Evolutionary conservation across 2,113 vertebrate genomes (phyloP).

Genomic region (Bombycilla garrulus): DNA sequence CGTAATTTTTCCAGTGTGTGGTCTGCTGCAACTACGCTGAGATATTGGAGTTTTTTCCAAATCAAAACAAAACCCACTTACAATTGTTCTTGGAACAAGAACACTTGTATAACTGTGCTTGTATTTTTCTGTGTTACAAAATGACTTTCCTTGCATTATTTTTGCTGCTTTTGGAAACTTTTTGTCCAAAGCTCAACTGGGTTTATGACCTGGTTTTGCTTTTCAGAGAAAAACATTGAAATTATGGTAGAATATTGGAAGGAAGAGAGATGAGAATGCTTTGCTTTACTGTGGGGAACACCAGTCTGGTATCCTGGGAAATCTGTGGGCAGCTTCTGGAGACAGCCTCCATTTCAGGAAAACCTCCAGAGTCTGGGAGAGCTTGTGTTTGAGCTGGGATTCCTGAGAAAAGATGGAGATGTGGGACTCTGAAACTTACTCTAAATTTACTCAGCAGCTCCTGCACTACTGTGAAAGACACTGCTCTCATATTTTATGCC

Average conservation of each 20-base stretch:
- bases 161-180: slow-evolving; percentile 54
- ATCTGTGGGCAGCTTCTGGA: not conserved
- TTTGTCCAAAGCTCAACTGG: slow-evolving; percentile 40
- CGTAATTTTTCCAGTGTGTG: slow-evolving; percentile 60
- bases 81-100: slow-evolving; percentile 65
- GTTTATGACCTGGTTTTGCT: slow-evolving; percentile 68
- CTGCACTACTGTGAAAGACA: not conserved
- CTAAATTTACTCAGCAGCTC: not conserved
- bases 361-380: not conserved
- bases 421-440: not conserved
- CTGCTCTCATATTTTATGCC: not conserved
- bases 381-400: not conserved
- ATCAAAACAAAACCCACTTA: slow-evolving; percentile 66
- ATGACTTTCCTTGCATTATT: slow-evolving; percentile 27
- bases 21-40: slow-evolving; percentile 53
- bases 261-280: slow-evolving; percentile 75
- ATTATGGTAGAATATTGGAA: slow-evolving; percentile 64
- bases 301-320: not conserved
- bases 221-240: slow-evolving; percentile 72
- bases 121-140: slow-evolving; percentile 54
- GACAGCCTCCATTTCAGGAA: not conserved
- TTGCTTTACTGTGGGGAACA: slow-evolving; percentile 37
- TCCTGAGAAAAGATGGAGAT: not conserved
- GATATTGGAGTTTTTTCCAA: slow-evolving; percentile 56
- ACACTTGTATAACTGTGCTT: slow-evolving; percentile 54